phyloP scores from a whole-genome alignment of 2,113 vertebrate genomes.

The Eleginops maclovinus region DNA sequence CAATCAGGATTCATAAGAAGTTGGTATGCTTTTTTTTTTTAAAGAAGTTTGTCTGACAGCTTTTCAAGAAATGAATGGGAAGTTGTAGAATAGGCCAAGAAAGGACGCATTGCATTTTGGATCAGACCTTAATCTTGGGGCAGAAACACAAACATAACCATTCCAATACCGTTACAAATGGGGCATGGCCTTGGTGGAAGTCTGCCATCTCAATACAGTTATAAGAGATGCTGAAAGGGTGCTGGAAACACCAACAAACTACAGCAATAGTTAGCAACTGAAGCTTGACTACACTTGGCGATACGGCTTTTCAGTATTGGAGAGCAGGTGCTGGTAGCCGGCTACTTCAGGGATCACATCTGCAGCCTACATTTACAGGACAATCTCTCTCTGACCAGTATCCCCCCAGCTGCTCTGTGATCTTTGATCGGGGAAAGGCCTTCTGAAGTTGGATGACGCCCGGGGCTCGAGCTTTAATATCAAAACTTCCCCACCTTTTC shows the following conservation, averaged over 20 bases:
- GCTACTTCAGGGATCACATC: slow-evolving; percentile 23
- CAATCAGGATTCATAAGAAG: neutral
- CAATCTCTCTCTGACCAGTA: slow-evolving; percentile 18
- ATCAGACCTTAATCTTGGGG: no score
- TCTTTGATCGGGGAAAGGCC: slow-evolving; percentile 60
- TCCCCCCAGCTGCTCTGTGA: slow-evolving; percentile 46
- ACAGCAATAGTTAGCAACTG: neutral
- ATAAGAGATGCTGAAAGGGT: slow-evolving; percentile 1
- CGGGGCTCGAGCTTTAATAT: slow-evolving; percentile 35
- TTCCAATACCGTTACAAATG: no score
- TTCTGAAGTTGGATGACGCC: slow-evolving; percentile 57
- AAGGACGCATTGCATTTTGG: no score
- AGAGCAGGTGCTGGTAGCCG: slow-evolving; percentile 6
- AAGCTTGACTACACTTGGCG: neutral
- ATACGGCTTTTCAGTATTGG: neutral
- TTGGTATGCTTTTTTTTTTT: no score
- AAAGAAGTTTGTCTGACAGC: no score
- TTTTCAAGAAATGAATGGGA: no score
- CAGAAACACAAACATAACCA: no score
- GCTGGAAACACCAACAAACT: neutral
- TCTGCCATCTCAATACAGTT: neutral
- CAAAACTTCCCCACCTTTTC: slow-evolving; percentile 13
- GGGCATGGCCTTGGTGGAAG: no score
- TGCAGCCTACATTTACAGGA: slow-evolving; percentile 43
- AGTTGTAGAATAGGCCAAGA: no score